phyloP scores from a whole-genome alignment of 1,140 invertebrate species.

The Zophobas morio region DNA sequence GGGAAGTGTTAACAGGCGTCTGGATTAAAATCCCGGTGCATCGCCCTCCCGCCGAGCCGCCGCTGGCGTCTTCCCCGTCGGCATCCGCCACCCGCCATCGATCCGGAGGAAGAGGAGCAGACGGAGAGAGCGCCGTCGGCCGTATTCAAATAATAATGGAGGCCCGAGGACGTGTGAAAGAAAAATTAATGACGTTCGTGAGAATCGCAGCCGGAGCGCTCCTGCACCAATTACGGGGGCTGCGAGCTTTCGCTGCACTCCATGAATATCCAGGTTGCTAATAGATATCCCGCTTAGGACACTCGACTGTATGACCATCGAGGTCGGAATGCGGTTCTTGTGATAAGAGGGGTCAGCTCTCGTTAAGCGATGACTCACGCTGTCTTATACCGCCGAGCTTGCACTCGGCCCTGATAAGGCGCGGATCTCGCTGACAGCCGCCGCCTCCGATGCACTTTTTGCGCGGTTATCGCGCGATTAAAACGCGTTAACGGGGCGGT shows the following conservation, averaged over 20 bases:
- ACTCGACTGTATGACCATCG: conserved; percentile 7
- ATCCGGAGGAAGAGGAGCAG: conserved; percentile 20
- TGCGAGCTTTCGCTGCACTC: background rate
- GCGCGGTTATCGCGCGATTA: background rate
- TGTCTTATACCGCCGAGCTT: conserved; percentile 10
- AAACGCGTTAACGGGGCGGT: background rate
- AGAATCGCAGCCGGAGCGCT: conserved; percentile 9
- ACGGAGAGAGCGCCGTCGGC: conserved; percentile 15
- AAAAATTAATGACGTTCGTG: conserved; percentile 42
- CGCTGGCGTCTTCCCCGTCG: too few relatives aligned
- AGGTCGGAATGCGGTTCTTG: conserved; percentile 41
- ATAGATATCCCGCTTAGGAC: background rate
- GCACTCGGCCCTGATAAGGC: conserved; percentile 28
- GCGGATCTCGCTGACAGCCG: conserved; percentile 22
- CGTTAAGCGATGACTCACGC: conserved; percentile 34
- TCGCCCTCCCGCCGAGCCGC: too few relatives aligned
- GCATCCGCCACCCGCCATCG: background rate
- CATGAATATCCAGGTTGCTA: conserved; percentile 5
- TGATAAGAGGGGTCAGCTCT: conserved; percentile 43
- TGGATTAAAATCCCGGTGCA: too few relatives aligned
- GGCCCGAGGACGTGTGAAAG: conserved; percentile 27
- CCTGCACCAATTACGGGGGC: conserved; percentile 3
- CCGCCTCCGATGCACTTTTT: background rate
- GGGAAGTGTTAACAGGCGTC: too few relatives aligned
- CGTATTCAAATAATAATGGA: conserved; percentile 42